Conservation (phyloP, 2,888 invertebrate species). For the Apodemia hepburni region DNA sequence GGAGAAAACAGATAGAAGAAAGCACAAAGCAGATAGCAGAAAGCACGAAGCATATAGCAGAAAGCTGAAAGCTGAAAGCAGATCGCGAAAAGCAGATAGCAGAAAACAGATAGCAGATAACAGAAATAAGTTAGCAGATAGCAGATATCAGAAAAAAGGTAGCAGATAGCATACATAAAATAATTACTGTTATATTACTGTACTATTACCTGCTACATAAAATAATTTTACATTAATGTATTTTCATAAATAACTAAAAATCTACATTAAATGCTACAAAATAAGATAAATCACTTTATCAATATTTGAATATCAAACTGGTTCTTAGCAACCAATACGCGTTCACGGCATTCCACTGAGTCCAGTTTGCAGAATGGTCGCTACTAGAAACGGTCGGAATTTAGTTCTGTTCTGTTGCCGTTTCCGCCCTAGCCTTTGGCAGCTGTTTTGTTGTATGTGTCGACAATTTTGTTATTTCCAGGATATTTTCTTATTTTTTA, state of each 20-base stretch:
- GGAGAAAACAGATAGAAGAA: too few relatives aligned
- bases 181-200: too few relatives aligned
- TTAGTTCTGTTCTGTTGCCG: conserved; percentile 76
- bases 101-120: too few relatives aligned
- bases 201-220: too few relatives aligned
- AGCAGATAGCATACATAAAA: too few relatives aligned
- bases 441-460: conserved; percentile 53
- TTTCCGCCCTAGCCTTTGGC: conserved; percentile 74
- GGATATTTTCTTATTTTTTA: not conserved
- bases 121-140: too few relatives aligned
- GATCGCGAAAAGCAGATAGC: too few relatives aligned
- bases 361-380: conserved; percentile 42
- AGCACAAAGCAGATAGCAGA: too few relatives aligned
- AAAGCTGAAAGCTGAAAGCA: too few relatives aligned
- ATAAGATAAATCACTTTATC: not conserved
- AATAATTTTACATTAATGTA: too few relatives aligned
- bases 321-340: conserved; percentile 22
- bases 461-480: conserved; percentile 28
- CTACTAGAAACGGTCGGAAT: conserved; percentile 60
- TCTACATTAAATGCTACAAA: not conserved
- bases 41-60: too few relatives aligned
- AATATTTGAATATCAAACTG: conserved; percentile 10
- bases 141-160: too few relatives aligned
- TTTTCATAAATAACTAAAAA: not conserved
- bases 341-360: conserved; percentile 48